Evolutionary conservation across 2,797 vertebrate species (phyloP), one percentile per base, ranked within the genome.

Genomic region (Micrastur ruficollis): DNA sequence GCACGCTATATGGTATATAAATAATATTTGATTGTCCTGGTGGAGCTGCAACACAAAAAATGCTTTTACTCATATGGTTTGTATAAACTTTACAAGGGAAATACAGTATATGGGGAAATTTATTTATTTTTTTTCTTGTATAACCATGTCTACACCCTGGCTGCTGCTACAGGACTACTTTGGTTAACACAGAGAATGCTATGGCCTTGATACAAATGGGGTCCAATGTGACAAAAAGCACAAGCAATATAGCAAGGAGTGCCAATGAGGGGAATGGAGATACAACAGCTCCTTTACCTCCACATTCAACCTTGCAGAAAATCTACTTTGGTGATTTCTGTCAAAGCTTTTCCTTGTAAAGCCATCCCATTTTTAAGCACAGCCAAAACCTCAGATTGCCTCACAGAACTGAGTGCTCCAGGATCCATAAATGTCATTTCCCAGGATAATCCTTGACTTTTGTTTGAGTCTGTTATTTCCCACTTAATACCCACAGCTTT

Each of bases 391-490:
- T 95, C 94, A 83, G 86, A 94, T 78, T 96, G 90, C 86, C 81
- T 97, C 89, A 94, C 49, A 88, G 68, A 74, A 83, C 61, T 8
- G 65, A 91, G 49, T 55, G 84, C 81, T 89, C 70, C 90, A 79
- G 86, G 73, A 95, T 32, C 86, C 89, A 89, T 22, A 87, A 93
- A 92, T 34, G 36, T 92, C 34, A 90, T 88, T 95, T 95, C 93
- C 94, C 95, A 92, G 81, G 92, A 92, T 81, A 91, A 89, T 93
- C 92, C 72, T 52, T 86, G 84, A 92, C 92, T 95, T 93, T 95
- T 95, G 94, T 94, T 92, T 89, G 72, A 71, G 65, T 79, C 84
- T 96, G 81, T 93, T 92, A 92, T 96, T 95, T 95, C 81, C 89
- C 75, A 93, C 79, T 96, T 93, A 97, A 94, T 83, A 91, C 90